These are phyloP conservation scores for Bambusicola thoracicus DNA, from an alignment of 2,113 vertebrate genomes.

Conservation along the genomic window DNA sequence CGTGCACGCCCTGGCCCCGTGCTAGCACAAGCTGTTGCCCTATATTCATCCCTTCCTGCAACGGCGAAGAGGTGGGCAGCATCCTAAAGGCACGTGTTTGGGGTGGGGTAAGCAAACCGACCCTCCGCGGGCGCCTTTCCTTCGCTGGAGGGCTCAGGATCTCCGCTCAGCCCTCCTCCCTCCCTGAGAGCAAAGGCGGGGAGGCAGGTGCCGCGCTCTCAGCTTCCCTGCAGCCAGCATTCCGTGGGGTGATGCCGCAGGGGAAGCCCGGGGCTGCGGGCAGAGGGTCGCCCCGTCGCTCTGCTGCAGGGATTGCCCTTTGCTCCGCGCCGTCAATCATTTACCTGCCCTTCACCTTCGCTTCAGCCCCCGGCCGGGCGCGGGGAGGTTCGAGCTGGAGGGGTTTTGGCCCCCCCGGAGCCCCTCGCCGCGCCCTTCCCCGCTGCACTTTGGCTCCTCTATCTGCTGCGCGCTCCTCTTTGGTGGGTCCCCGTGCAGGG, in stretches of 20 bases:
- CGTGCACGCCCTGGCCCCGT: too few species aligned
- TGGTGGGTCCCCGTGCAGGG: slow-evolving; percentile 20
- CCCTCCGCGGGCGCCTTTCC: not conserved
- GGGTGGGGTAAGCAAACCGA: not conserved
- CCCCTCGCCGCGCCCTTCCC: not conserved
- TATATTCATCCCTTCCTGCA: not conserved
- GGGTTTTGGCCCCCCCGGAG: not conserved
- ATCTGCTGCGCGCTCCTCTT: slow-evolving; percentile 8
- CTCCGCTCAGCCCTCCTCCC: not conserved
- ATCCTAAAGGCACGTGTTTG: not conserved
- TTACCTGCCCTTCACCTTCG: not conserved
- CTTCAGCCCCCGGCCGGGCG: not conserved
- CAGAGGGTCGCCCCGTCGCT: not conserved
- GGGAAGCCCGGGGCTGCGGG: not conserved
- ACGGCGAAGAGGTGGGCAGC: not conserved
- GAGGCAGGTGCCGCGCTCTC: not conserved
- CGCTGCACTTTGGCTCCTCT: not conserved
- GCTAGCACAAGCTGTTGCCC: not conserved
- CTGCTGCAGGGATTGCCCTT: not conserved
- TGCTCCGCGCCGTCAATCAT: not conserved
- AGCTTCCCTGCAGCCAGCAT: not conserved
- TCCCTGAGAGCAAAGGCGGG: not conserved
- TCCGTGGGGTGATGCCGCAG: not conserved
- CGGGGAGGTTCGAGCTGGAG: not conserved
- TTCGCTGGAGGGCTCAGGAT: too few species aligned